Conservation (phyloP, 1,140 invertebrate genomes). For the Odontomachus brunneus region DNA sequence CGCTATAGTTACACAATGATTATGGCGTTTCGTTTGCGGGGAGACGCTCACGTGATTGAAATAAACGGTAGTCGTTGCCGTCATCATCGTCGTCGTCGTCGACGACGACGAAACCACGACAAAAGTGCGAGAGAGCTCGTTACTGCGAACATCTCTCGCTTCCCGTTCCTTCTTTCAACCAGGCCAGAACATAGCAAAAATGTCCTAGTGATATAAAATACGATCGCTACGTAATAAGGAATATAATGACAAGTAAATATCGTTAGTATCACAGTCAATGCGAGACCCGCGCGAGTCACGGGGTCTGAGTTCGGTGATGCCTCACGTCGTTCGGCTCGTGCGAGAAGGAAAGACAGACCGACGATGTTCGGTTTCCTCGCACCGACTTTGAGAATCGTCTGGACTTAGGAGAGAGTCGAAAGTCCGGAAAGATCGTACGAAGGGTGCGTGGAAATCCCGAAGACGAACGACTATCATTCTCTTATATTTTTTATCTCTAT, state of each 20-base stretch:
- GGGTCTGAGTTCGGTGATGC: slow-evolving; percentile 55
- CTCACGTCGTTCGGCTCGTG: slow-evolving; percentile 32
- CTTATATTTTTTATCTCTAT: slow-evolving; percentile 9
- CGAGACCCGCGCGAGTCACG: slow-evolving; percentile 48
- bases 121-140: neutral
- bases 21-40: slow-evolving; percentile 41
- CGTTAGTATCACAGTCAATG: slow-evolving; percentile 74
- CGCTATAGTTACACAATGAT: slow-evolving; percentile 48
- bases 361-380: too few species aligned
- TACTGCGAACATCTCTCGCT: neutral
- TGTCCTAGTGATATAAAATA: slow-evolving; percentile 60
- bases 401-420: neutral
- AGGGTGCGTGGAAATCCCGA: neutral
- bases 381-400: neutral
- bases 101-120: neutral
- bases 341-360: neutral
- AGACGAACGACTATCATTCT: neutral
- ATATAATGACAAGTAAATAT: slow-evolving; percentile 71
- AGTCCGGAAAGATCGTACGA: slow-evolving; percentile 16
- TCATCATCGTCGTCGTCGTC: neutral
- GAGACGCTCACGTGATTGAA: neutral
- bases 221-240: slow-evolving; percentile 63
- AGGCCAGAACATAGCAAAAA: slow-evolving; percentile 8
- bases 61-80: neutral
- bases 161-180: neutral